A percentile compares a stretch with the other conserved stretches of the same genome.
Conservation (phyloP, 2,797 vertebrate species). For the Anguilla megastoma region DNA sequence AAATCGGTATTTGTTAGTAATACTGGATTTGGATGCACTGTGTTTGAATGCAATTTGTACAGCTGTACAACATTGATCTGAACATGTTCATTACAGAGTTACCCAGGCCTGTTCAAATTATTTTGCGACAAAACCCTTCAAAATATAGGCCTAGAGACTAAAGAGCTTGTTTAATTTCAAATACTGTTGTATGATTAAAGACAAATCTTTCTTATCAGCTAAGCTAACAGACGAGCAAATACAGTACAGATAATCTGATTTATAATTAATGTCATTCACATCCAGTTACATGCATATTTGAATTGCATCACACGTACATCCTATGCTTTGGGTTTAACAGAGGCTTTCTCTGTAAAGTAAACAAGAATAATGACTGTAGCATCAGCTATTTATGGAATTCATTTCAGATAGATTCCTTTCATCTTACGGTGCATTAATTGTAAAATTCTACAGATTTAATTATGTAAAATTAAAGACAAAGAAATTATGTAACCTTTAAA, state of each 20-base stretch:
- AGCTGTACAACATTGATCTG: not conserved
- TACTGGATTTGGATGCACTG: not conserved
- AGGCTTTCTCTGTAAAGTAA: conserved; percentile 24
- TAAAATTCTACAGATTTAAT: not conserved
- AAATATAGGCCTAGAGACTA: conserved; percentile 24
- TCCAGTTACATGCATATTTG: conserved; percentile 35
- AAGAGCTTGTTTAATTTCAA: conserved; percentile 41
- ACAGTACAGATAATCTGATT: conserved; percentile 48
- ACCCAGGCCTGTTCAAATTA: conserved; percentile 28
- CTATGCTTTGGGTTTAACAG: conserved; percentile 34
- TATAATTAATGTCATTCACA: conserved; percentile 47
- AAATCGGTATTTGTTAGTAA: not conserved
- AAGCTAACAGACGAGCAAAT: conserved; percentile 48
- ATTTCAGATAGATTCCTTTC: not conserved
- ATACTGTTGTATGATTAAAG: conserved; percentile 42
- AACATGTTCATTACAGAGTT: conserved; percentile 24
- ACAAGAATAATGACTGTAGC: conserved; percentile 33
- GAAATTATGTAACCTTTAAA: not conserved
- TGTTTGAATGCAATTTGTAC: not conserved
- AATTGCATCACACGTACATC: conserved; percentile 33
- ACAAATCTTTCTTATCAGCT: conserved; percentile 45
- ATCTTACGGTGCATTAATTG: not conserved
- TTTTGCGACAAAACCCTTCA: conserved; percentile 31
- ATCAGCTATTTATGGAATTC: not conserved
- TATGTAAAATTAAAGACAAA: not conserved